Conservation (phyloP, 2,888 invertebrate species). For the Helicoverpa assulta region DNA sequence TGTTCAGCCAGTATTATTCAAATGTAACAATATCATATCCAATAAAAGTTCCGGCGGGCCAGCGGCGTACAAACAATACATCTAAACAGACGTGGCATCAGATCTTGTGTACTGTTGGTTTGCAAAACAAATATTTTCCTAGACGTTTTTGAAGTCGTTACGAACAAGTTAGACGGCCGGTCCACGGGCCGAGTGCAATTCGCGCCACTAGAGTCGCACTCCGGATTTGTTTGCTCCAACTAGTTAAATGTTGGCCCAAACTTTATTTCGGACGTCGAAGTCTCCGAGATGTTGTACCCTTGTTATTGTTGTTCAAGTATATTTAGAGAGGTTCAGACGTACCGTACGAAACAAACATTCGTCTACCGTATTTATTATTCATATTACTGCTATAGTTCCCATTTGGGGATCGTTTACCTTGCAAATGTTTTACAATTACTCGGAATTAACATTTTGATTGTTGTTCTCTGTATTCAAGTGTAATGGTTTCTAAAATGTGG, state of each 20-base stretch:
- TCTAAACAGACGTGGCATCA: constrained; percentile 54
- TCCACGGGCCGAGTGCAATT: constrained; percentile 73
- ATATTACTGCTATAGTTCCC: constrained; percentile 43
- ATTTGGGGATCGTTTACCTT: constrained; percentile 26
- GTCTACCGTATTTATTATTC: constrained; percentile 62
- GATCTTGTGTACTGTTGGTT: constrained; percentile 61
- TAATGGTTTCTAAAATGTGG: background rate
- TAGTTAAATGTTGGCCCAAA: constrained; percentile 88
- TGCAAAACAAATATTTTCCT: constrained; percentile 75
- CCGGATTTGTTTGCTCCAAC: constrained; percentile 85
- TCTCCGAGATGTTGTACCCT: constrained; percentile 79
- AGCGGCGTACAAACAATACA: constrained; percentile 51
- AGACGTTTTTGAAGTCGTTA: constrained; percentile 76
- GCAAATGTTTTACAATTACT: constrained; percentile 7
- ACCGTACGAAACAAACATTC: constrained; percentile 59
- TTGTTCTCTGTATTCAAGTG: background rate
- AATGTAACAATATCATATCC: constrained; percentile 34
- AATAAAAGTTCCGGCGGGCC: constrained; percentile 53
- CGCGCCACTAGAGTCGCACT: constrained; percentile 80
- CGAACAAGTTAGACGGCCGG: constrained; percentile 72
- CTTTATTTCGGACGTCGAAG: constrained; percentile 83
- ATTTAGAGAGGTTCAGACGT: constrained; percentile 65
- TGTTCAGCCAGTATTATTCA: constrained; percentile 12
- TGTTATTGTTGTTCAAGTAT: constrained; percentile 82
- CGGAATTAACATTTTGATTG: background rate